Evolutionary conservation across 2,113 vertebrate species (phyloP).

Genomic region (Romanogobio albipinnatus): DNA sequence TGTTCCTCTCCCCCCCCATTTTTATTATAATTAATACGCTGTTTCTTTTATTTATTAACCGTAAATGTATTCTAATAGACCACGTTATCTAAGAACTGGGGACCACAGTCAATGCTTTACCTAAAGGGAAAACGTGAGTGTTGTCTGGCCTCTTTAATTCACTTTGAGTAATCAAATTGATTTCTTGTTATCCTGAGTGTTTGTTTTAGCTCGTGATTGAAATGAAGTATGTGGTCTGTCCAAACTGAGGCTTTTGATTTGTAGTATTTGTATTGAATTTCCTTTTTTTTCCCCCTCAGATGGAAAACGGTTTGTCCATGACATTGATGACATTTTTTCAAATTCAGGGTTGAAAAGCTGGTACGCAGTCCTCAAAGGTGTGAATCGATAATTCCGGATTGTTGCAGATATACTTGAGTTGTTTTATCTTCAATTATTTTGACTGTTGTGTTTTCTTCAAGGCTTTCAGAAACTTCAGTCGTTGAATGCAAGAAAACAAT

Average conservation of each 20-base stretch:
- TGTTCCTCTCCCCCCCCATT: not conserved
- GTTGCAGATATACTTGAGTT: not conserved
- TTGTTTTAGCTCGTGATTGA: not conserved
- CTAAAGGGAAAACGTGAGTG: constrained; percentile 79
- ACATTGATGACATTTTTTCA: constrained; percentile 57
- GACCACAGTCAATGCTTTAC: constrained; percentile 81
- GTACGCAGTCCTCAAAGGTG: constrained; percentile 70
- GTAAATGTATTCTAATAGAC: constrained; percentile 51
- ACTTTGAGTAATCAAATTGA: not conserved
- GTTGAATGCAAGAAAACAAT: constrained; percentile 50
- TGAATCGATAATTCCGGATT: not conserved
- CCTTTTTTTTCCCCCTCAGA: constrained; percentile 58
- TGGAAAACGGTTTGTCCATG: constrained; percentile 71
- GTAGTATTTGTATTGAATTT: not conserved
- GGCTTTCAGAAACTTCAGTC: constrained; percentile 65
- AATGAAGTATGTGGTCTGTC: too few relatives aligned
- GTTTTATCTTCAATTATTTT: not conserved
- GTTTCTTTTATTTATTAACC: not conserved
- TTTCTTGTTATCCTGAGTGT: not conserved
- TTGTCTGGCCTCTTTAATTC: not conserved
- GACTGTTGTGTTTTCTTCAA: constrained; percentile 34
- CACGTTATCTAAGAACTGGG: constrained; percentile 69
- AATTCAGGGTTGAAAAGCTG: constrained; percentile 64
- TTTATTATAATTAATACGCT: not conserved
- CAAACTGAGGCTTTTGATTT: not conserved